These are phyloP conservation scores for Rhinatrema bivittatum DNA, from an alignment of 2,797 vertebrate species.

Conservation along the genomic window DNA sequence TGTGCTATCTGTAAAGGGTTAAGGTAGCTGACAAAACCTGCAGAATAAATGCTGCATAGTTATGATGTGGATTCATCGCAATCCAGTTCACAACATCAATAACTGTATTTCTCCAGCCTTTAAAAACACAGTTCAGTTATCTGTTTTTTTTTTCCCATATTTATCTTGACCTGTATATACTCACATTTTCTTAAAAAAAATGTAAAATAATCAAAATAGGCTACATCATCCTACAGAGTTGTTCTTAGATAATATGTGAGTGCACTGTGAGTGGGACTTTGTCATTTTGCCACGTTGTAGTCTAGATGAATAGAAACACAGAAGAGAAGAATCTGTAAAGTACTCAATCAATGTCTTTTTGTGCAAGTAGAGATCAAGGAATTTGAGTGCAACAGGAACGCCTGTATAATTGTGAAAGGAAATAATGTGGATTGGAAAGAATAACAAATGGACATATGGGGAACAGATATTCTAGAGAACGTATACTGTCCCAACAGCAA, in stretches of 20 bases:
- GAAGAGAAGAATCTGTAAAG: too few relatives aligned
- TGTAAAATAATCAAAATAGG: too few relatives aligned
- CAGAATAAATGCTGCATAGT: constrained; percentile 17
- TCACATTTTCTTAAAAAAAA: constrained; percentile 5
- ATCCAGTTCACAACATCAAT: too few relatives aligned
- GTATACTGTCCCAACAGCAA: neutral
- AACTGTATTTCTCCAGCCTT: constrained; percentile 21
- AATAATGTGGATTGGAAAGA: neutral
- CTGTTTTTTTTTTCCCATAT: constrained; percentile 19
- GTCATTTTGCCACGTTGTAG: too few relatives aligned
- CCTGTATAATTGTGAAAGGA: fast-evolving
- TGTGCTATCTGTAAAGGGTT: constrained; percentile 7
- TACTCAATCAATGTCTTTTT: too few relatives aligned
- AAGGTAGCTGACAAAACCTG: neutral
- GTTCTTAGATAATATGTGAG: too few relatives aligned
- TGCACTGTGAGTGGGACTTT: too few relatives aligned
- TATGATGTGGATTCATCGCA: constrained; percentile 29
- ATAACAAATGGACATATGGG: neutral
- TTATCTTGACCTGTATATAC: constrained; percentile 9
- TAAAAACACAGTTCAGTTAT: constrained; percentile 17
- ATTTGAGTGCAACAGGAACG: fast-evolving
- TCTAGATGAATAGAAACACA: too few relatives aligned
- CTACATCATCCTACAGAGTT: too few relatives aligned
- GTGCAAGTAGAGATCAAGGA: too few relatives aligned
- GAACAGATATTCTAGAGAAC: constrained; percentile 3